Percentiles rank a stretch among this genome's conserved stretches.
Evolutionary conservation across 2,888 invertebrate species (phyloP).

Genomic region (Synanthedon myopaeformis): DNA sequence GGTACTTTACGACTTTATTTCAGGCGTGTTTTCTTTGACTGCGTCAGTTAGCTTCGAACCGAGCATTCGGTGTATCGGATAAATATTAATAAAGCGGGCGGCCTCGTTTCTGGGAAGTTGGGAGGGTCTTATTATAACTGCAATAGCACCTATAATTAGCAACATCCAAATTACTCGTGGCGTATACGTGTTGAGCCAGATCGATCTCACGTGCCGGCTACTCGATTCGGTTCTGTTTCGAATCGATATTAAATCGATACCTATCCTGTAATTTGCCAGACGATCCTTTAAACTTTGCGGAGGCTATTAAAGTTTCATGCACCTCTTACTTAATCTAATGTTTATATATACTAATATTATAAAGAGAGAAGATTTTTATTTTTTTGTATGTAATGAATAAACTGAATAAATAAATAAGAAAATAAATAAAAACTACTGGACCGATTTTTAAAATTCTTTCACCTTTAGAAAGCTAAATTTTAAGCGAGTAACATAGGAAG

Average conservation of each 20-base stretch:
- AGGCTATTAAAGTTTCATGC: slow-evolving; percentile 1
- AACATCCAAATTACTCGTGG: slow-evolving; percentile 62
- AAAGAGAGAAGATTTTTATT: too few relatives aligned
- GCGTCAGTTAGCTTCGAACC: slow-evolving; percentile 64
- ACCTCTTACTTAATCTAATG: too few relatives aligned
- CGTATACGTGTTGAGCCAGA: slow-evolving; percentile 54
- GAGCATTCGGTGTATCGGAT: slow-evolving; percentile 62
- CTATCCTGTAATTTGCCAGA: slow-evolving; percentile 21
- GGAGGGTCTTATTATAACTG: slow-evolving; percentile 70
- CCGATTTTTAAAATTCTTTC: too few relatives aligned
- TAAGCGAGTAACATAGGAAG: too few relatives aligned
- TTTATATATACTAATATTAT: too few relatives aligned
- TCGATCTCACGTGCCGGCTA: slow-evolving; percentile 50
- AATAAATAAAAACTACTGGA: too few relatives aligned
- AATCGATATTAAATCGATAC: slow-evolving; percentile 36
- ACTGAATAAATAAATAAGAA: too few relatives aligned
- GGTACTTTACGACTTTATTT: slow-evolving; percentile 69
- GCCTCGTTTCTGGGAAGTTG: slow-evolving; percentile 69
- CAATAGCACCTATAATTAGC: slow-evolving; percentile 70
- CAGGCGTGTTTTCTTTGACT: slow-evolving; percentile 66
- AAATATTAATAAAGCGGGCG: slow-evolving; percentile 69
- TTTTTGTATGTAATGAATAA: too few relatives aligned
- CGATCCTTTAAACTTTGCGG: slow-evolving; percentile 12
- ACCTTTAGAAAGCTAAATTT: too few relatives aligned
- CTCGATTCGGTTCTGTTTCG: slow-evolving; percentile 29